phyloP scores from a whole-genome alignment of 2,797 vertebrate species.

The Smutsia temminckii region DNA sequence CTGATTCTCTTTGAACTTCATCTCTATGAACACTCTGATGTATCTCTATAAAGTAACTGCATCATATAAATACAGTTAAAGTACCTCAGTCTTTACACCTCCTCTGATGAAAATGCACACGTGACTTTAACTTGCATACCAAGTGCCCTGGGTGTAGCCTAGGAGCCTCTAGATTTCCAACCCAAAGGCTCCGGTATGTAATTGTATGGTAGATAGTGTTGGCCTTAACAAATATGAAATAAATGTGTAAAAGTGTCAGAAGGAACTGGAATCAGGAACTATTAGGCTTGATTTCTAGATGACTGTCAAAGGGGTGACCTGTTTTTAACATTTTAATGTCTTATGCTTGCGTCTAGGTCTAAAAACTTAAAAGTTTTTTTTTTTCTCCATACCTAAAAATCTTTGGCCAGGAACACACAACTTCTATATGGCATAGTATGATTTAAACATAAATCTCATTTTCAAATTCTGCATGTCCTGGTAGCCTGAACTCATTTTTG shows the following conservation, averaged over 20 bases:
- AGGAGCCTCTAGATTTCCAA: background rate
- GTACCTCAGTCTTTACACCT: background rate
- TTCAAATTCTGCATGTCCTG: background rate
- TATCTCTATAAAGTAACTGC: background rate
- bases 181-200: background rate
- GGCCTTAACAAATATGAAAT: background rate
- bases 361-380: background rate
- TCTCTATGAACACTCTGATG: background rate
- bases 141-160: background rate
- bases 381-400: background rate
- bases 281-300: background rate
- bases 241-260: background rate
- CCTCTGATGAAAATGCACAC: background rate
- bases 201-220: background rate
- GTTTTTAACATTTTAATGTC: background rate
- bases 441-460: background rate
- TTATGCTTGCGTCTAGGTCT: background rate
- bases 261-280: background rate
- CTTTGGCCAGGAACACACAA: background rate
- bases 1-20: background rate
- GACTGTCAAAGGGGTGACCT: background rate
- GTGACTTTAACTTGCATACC: background rate
- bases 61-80: background rate
- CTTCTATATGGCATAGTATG: background rate
- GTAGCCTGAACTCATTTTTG: background rate